Evolutionary conservation across 2,888 invertebrate genomes (phyloP), one percentile per base, ranked within the genome.

Genomic region (Crematogaster levior): DNA sequence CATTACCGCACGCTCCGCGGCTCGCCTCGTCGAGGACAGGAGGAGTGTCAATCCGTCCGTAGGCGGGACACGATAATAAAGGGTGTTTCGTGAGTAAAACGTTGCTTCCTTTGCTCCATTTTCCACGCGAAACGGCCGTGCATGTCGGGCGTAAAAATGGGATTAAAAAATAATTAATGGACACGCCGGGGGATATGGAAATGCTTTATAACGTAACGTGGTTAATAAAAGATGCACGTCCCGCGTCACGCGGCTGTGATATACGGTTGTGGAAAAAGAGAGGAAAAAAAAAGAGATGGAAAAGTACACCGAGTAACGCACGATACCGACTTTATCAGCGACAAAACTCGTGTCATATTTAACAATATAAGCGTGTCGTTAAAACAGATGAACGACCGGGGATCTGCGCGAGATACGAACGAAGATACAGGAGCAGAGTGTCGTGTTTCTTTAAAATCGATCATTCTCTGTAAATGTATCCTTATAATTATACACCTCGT

Each of bases 191-290:
- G 75, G 40, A 66, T 51, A 60, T 79, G 82, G 51, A 85, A 84
- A 87, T 82, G 84, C 80, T 84, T 87, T 80, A 70, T 51, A 81
- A 81, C 53, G 53, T 77, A 84, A 87, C 84, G 68, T 51, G 85
- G 81, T 87, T 87, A 88, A 87, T 88, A 88, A 84, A 88, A 83
- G 85, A 82, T 81, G 81, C 74, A 73, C 61, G 84, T 77, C 56
- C 81, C 51, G 70, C 48, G 84, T 70, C 56, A 51, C 46, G 68
- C 70, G 75, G 46, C 30, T 61, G 70, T 82, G 87, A 81, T 84
- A 46, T 66, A 72, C 77, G 61, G 73, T 70, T 83, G 58, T 79
- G 81, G 82, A 73, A 81, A 79, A 83, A 75, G 81, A 72, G 27
- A 12, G 1, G 21, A 51, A 24, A 37, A 34, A 60, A 37, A 40